Percentiles rank a stretch among this genome's conserved stretches.
phyloP scores from a whole-genome alignment of 2,888 invertebrate genomes.

The Laothoe populi region DNA sequence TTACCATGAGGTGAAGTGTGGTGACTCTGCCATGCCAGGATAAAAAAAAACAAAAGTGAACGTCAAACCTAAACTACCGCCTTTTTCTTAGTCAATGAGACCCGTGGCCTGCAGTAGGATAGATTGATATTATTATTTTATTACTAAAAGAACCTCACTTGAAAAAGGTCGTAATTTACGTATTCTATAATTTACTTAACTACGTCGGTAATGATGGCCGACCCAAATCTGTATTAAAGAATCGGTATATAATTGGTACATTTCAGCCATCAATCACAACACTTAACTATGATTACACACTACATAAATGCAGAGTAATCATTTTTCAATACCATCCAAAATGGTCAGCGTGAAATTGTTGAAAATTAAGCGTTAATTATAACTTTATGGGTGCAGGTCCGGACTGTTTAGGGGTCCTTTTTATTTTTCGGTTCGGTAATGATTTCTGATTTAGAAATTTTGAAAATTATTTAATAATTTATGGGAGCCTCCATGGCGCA shows the following conservation, averaged over 20 bases:
- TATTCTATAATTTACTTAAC: conserved; percentile 5
- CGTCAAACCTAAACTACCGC: too few relatives aligned
- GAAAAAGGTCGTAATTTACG: not conserved
- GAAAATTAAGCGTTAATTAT: conserved; percentile 17
- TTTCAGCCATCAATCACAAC: conserved; percentile 18
- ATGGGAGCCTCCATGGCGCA: too few relatives aligned
- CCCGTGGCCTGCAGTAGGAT: too few relatives aligned
- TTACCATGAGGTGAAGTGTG: too few relatives aligned
- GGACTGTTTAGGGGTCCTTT: not conserved
- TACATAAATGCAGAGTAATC: conserved; percentile 12
- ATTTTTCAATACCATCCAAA: not conserved
- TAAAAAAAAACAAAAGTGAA: too few relatives aligned
- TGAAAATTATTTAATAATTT: too few relatives aligned
- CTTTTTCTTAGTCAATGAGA: too few relatives aligned
- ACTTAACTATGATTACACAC: conserved; percentile 5
- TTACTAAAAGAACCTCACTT: not conserved
- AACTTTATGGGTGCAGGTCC: conserved; percentile 1
- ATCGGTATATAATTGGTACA: conserved; percentile 11
- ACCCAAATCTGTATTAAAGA: not conserved
- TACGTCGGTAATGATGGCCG: conserved; percentile 2
- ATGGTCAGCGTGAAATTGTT: conserved; percentile 18
- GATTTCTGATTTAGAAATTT: too few relatives aligned
- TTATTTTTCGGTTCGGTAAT: too few relatives aligned
- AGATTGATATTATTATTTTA: too few relatives aligned
- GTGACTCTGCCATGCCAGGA: too few relatives aligned